Percentiles rank a stretch among this genome's conserved stretches.
Evolutionary conservation across 2,888 invertebrate genomes (phyloP).

Genomic region (Toxonevra muliebris): DNA sequence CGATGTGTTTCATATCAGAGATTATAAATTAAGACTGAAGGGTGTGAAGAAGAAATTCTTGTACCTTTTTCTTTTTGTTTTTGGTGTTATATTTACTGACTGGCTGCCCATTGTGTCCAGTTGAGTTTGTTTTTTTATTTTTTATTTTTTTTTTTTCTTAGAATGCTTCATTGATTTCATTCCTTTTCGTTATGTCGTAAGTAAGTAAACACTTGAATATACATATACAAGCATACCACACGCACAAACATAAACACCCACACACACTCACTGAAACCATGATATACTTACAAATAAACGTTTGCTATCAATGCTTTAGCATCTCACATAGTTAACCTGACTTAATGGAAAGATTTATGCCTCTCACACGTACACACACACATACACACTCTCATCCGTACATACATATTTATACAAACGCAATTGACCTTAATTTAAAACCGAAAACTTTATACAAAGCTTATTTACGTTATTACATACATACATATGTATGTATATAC

Average conservation of each 20-base stretch:
- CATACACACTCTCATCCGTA: neutral
- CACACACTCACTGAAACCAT: neutral
- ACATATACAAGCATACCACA: neutral
- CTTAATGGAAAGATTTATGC: slow-evolving; percentile 27
- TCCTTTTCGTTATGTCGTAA: slow-evolving; percentile 23
- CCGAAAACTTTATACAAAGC: slow-evolving; percentile 22
- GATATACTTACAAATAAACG: slow-evolving; percentile 1
- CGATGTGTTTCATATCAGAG: too few relatives aligned
- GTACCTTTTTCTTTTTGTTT: too few relatives aligned
- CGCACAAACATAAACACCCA: neutral
- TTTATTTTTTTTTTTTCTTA: neutral
- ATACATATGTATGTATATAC: neutral
- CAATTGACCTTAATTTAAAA: slow-evolving; percentile 31
- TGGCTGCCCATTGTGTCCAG: too few relatives aligned
- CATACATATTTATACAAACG: neutral
- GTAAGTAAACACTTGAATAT: slow-evolving; percentile 13
- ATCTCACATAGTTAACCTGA: slow-evolving; percentile 22
- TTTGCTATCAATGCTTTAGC: slow-evolving; percentile 14
- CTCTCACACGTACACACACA: slow-evolving; percentile 1
- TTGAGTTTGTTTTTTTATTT: too few relatives aligned
- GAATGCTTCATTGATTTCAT: slow-evolving; percentile 23
- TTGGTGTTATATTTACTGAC: too few relatives aligned
- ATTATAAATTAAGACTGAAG: too few relatives aligned
- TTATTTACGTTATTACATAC: neutral
- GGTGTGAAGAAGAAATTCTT: too few relatives aligned